These are phyloP conservation scores for Yponomeuta cagnagella DNA, from an alignment of 2,888 invertebrate species.

Conservation along the genomic window DNA sequence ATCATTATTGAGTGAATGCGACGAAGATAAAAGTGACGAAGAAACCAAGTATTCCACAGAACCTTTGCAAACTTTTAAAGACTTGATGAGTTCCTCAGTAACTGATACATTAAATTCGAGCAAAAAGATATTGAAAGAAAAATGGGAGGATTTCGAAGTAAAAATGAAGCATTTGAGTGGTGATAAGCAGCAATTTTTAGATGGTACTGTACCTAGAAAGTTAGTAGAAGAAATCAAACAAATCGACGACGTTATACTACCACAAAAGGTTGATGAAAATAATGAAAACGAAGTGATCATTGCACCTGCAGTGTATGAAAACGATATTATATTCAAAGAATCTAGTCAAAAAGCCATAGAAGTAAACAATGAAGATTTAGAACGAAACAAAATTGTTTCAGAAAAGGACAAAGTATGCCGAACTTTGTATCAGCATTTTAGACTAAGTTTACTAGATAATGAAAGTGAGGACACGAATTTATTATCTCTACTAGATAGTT, in stretches of 20 bases:
- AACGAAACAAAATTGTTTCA: slow-evolving; percentile 24
- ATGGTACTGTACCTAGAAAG: slow-evolving; percentile 29
- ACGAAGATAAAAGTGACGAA: slow-evolving; percentile 33
- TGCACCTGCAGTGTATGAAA: background rate
- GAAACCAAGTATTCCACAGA: slow-evolving; percentile 60
- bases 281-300: slow-evolving; percentile 9
- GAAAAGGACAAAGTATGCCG: slow-evolving; percentile 45
- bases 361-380: slow-evolving; percentile 48
- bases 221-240: background rate
- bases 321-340: slow-evolving; percentile 60
- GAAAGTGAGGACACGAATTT: slow-evolving; percentile 57
- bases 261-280: background rate
- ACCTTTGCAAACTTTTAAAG: slow-evolving; percentile 69
- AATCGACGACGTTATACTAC: background rate
- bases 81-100: slow-evolving; percentile 64
- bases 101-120: slow-evolving; percentile 70
- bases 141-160: slow-evolving; percentile 71
- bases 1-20: slow-evolving; percentile 41
- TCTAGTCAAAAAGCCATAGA: slow-evolving; percentile 65
- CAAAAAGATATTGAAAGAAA: slow-evolving; percentile 72
- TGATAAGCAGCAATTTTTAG: slow-evolving; percentile 39
- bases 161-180: slow-evolving; percentile 60
- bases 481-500: slow-evolving; percentile 54
- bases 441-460: slow-evolving; percentile 61
- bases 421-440: slow-evolving; percentile 62